Percentiles rank a stretch among this genome's conserved stretches.
These are phyloP conservation scores for Notarius lentiginosus DNA, from an alignment of 2,113 vertebrate species.

Conservation along the genomic window DNA sequence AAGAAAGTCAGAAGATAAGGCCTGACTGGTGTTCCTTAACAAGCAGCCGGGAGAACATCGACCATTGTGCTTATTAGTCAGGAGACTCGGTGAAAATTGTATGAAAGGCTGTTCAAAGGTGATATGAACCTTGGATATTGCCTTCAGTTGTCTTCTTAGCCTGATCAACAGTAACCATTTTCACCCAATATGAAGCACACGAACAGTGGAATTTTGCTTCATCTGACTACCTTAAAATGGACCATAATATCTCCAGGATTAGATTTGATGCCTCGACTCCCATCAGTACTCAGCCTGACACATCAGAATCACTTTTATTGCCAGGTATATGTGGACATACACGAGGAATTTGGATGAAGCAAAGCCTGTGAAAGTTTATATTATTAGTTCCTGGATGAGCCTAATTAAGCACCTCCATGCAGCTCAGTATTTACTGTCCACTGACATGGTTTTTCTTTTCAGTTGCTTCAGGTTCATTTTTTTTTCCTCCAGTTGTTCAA, in stretches of 20 bases:
- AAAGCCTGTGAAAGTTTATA: slow-evolving; percentile 37
- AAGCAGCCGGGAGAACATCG: not conserved
- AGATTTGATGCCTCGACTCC: not conserved
- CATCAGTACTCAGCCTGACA: slow-evolving; percentile 20
- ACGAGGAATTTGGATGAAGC: slow-evolving; percentile 27
- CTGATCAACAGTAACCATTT: slow-evolving; percentile 43
- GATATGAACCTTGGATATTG: slow-evolving; percentile 18
- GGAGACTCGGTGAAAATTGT: not conserved
- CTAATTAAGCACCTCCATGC: slow-evolving; percentile 38
- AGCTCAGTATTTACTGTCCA: slow-evolving; percentile 4
- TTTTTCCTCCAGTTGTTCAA: not conserved
- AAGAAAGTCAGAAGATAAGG: slow-evolving; percentile 56
- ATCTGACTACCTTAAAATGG: slow-evolving; percentile 6
- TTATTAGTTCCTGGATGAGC: slow-evolving; percentile 39
- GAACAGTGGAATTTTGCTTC: slow-evolving; percentile 4
- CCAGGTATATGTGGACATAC: no score
- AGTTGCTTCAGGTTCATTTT: not conserved
- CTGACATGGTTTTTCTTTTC: slow-evolving; percentile 11
- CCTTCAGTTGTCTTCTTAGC: slow-evolving; percentile 38
- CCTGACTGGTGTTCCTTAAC: slow-evolving; percentile 47
- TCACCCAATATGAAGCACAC: slow-evolving; percentile 31
- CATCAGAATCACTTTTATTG: no score
- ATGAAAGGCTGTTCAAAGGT: not conserved
- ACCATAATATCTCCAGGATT: not conserved
- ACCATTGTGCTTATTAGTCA: not conserved